Base-by-base conservation (phyloP, 2,888 invertebrate species). In the Spodoptera picta region DNA sequence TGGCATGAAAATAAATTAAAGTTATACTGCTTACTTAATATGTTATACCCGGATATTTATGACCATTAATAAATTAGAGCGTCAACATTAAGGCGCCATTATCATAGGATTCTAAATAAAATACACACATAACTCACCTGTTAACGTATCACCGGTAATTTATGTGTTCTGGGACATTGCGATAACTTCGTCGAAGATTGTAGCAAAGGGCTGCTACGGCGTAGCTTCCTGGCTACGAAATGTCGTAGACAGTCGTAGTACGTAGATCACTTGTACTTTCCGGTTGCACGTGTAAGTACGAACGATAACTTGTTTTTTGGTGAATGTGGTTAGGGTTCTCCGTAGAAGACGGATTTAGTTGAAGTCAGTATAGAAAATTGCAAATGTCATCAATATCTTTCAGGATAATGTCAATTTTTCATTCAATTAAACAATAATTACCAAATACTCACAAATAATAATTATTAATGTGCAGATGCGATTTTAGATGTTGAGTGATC, bases 181-280 rank as follows among this genome's bases (percentile, higher is more conserved):
- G 72, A 77, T 77, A 71, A 77, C 55, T 69, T 68, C 61, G 64
- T 68, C 73, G 68, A 69, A 77, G 75, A 79, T 67, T 73, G 59
- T 57, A 56, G 52, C 64, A 48, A 77, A 74, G 71, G 69, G 72
- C 62, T 45, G 63, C 78, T 79, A 78, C 79, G 79, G 67, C 74
- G 78, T 78, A 78, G 78, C 78, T 79, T 75, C 75, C 78, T 69
- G 79, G 49, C 71, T 64, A 69, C 71, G 73, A 48, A 61, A 67
- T 67, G 75, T 50, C 65, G 69, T 70, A 61, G 58, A 12, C 58
- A 48, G 64, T 62, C 63, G 60, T 52, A 61, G 57, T 66, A 63
- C 66, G 59, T 74, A 74, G 54, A 73, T 65, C 65, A 65, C 61
- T 60, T 66, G 55, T 49, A 55, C 59, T 65, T 77, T 76, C 76